Evolutionary conservation across 1,140 invertebrate genomes (phyloP).

Genomic region (Drosophila tropicalis): DNA sequence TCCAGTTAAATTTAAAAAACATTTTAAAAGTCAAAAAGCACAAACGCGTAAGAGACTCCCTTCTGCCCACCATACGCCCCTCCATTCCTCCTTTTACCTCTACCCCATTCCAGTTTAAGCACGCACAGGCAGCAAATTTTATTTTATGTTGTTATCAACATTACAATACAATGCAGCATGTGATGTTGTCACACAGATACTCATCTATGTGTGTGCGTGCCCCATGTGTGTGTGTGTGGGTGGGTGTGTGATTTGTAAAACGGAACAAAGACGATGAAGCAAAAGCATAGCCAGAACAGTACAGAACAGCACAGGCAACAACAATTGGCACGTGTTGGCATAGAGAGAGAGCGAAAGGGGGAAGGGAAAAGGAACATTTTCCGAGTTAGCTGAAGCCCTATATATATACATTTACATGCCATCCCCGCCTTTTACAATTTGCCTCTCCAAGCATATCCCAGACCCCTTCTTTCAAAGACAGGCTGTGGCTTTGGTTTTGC

Average conservation of each 20-base stretch:
- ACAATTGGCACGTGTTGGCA: conserved; percentile 10
- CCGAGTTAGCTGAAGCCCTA: background rate
- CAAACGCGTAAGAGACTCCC: conserved; percentile 13
- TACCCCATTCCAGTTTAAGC: conserved; percentile 23
- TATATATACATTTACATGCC: conserved; percentile 5
- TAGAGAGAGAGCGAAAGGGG: background rate
- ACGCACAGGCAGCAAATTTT: conserved; percentile 53
- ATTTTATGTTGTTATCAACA: conserved; percentile 56
- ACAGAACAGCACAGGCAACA: background rate
- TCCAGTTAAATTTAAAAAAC: conserved; percentile 43
- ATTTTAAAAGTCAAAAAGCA: conserved; percentile 50
- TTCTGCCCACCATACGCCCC: background rate
- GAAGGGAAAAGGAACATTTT: background rate
- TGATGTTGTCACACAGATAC: conserved; percentile 43
- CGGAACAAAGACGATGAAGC: conserved; percentile 23
- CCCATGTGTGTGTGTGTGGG: conserved; percentile 25
- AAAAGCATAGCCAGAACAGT: conserved; percentile 27
- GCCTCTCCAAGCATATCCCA: background rate
- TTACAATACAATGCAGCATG: conserved; percentile 38
- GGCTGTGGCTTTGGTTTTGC: conserved; percentile 10
- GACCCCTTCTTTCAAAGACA: background rate
- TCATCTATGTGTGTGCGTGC: conserved; percentile 16
- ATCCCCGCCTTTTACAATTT: background rate
- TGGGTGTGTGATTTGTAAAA: conserved; percentile 59
- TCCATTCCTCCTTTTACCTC: background rate